phyloP scores from a whole-genome alignment of 2,797 vertebrate species.

The Falco cherrug region DNA sequence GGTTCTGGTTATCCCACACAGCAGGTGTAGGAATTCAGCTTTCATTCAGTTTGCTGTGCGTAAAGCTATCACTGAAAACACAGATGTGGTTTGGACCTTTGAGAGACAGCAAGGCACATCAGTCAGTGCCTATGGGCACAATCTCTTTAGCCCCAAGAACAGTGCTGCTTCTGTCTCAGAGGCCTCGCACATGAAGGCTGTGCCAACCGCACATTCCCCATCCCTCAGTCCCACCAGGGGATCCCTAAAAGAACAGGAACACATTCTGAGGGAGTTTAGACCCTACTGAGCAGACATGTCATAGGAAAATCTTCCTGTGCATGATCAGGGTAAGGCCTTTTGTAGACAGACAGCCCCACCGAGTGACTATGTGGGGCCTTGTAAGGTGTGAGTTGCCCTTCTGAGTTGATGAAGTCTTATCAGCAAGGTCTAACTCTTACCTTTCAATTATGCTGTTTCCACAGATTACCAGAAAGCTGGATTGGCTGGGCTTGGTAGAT shows the following conservation, averaged over 20 bases:
- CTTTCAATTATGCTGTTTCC: background rate
- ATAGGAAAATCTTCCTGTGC: background rate
- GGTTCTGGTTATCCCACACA: rapidly evolving
- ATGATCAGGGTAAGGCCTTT: background rate
- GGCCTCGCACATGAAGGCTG: rapidly evolving
- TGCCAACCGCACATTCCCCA: background rate
- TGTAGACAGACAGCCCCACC: background rate
- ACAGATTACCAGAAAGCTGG: background rate
- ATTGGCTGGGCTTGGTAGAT: background rate
- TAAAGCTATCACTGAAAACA: background rate
- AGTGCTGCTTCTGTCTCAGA: background rate
- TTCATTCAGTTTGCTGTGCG: background rate
- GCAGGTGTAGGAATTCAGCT: background rate
- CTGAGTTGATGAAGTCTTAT: background rate
- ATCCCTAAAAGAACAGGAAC: background rate
- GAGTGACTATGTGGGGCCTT: background rate
- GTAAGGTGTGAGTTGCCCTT: background rate
- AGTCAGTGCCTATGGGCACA: background rate
- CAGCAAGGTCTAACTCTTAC: background rate
- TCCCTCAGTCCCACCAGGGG: no score
- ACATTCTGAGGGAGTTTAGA: background rate
- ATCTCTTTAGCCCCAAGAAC: background rate
- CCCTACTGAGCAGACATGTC: rapidly evolving
- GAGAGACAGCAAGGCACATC: background rate
- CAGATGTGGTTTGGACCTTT: background rate